phyloP scores from a whole-genome alignment of 30 jellyfish, hydroid and myxozoan genomes.

The Mastigias papua region DNA sequence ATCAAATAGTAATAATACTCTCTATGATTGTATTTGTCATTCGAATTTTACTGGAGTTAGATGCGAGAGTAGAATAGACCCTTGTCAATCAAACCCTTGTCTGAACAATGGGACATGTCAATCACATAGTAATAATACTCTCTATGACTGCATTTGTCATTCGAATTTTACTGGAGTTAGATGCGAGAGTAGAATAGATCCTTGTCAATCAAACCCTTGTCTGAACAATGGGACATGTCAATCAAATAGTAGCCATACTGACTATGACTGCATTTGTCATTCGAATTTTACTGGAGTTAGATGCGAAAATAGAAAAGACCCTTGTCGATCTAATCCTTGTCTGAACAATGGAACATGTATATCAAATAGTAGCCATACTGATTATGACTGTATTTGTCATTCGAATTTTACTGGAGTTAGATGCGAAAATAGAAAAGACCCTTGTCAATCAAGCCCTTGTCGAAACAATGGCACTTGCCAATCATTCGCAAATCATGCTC shows the following conservation, averaged over 20 bases:
- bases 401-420: constrained; percentile 6
- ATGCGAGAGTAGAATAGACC: constrained; percentile 16
- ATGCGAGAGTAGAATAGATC: constrained; percentile 25
- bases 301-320: constrained; percentile 10
- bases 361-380: not conserved
- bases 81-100: constrained; percentile 61
- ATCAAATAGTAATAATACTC: constrained; percentile 5
- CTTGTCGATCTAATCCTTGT: constrained; percentile 1
- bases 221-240: constrained; percentile 53
- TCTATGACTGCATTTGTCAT: constrained; percentile 2
- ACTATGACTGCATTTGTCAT: constrained; percentile 15
- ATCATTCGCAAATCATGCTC: not conserved
- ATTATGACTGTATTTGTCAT: constrained; percentile 11
- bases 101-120: constrained; percentile 63
- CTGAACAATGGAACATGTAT: not conserved
- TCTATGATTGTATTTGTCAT: constrained; percentile 2
- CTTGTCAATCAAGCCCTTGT: constrained; percentile 6
- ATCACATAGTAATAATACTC: constrained; percentile 3
- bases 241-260: not conserved
- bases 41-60: constrained; percentile 12
- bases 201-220: constrained; percentile 53
- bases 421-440: not conserved
- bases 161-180: constrained; percentile 32
- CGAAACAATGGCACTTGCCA: constrained; percentile 54
- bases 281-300: constrained; percentile 1